Evolutionary conservation across 2,113 vertebrate genomes (phyloP).

Genomic region (Neolamprologus fasciatus): DNA sequence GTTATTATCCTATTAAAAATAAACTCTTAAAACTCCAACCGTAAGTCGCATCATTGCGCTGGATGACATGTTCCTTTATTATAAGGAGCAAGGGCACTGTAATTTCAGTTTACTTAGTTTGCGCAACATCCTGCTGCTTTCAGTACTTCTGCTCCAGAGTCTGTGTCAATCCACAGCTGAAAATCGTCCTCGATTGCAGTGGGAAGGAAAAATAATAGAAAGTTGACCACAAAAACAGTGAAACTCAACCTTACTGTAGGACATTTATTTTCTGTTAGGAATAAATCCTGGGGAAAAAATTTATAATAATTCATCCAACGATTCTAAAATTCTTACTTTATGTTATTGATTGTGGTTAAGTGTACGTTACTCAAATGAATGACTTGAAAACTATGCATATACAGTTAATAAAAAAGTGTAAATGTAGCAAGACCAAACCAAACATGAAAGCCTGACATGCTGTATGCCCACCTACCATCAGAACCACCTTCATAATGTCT

Average conservation of each 20-base stretch:
- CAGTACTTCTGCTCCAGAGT: background rate
- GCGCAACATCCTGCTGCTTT: background rate
- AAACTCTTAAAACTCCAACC: background rate
- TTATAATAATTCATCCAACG: background rate
- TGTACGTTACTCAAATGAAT: background rate
- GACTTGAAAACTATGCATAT: background rate
- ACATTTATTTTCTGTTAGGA: background rate
- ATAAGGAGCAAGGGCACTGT: background rate
- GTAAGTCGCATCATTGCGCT: background rate
- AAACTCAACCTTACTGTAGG: background rate
- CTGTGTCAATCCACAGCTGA: background rate
- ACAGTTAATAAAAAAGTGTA: background rate
- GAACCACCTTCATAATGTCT: background rate
- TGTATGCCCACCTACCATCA: background rate
- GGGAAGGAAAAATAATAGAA: background rate
- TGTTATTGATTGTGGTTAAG: background rate
- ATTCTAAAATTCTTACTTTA: background rate
- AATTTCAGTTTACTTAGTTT: background rate
- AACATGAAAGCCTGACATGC: background rate
- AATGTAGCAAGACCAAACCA: background rate
- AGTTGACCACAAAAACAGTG: fast-evolving
- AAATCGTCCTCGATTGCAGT: background rate
- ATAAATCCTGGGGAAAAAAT: background rate
- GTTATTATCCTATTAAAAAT: background rate
- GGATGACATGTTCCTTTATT: background rate